Evolutionary conservation across 2,888 invertebrate genomes (phyloP).

Genomic region (Leistus spinibarbis): DNA sequence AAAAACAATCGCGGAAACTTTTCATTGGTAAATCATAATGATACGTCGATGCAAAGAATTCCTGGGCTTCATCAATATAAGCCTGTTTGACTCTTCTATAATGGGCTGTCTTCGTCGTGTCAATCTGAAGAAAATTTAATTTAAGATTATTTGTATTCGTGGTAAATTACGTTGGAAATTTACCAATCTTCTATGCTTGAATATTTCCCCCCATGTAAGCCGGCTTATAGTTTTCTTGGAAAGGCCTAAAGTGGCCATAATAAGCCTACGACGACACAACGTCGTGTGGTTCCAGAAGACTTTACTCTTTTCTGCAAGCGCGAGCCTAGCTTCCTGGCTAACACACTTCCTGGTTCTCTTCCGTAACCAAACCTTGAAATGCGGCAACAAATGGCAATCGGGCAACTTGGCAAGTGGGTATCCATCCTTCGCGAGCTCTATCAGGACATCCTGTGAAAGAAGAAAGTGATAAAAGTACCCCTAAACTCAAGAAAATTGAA

Average conservation of each 20-base stretch:
- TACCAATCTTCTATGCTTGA: slow-evolving; percentile 43
- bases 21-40: slow-evolving; percentile 51
- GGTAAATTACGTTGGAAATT: neutral
- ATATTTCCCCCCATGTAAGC: slow-evolving; percentile 49
- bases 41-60: slow-evolving; percentile 52
- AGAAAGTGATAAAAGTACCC: neutral
- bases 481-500: neutral
- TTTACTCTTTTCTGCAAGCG: slow-evolving; percentile 28
- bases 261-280: slow-evolving; percentile 43
- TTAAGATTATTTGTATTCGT: neutral
- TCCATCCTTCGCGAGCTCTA: slow-evolving; percentile 52
- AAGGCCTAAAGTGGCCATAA: slow-evolving; percentile 42
- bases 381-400: slow-evolving; percentile 52
- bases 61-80: slow-evolving; percentile 49
- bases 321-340: slow-evolving; percentile 47
- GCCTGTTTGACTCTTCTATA: slow-evolving; percentile 48
- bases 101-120: slow-evolving; percentile 41
- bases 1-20: slow-evolving; percentile 51
- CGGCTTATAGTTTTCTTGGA: slow-evolving; percentile 36
- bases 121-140: slow-evolving; percentile 37
- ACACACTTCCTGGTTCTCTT: slow-evolving; percentile 49
- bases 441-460: slow-evolving; percentile 48
- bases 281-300: slow-evolving; percentile 48
- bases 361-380: slow-evolving; percentile 54
- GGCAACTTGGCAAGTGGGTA: slow-evolving; percentile 55